Conservation (phyloP, 2,113 vertebrate species). For the Oriolus oriolus region DNA sequence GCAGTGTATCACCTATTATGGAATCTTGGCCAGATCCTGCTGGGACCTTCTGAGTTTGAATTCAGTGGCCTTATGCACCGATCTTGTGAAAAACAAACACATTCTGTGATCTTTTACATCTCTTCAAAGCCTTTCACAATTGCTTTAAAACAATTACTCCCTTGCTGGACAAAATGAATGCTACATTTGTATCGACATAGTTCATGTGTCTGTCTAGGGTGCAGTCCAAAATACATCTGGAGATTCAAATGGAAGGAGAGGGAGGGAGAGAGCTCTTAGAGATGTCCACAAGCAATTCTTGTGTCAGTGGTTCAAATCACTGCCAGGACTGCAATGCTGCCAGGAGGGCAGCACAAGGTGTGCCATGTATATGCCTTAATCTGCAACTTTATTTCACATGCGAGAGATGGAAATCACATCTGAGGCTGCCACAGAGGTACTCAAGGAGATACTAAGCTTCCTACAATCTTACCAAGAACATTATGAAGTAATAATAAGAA, state of each 20-base stretch:
- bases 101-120: background rate
- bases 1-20: background rate
- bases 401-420: background rate
- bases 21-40: background rate
- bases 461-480: background rate
- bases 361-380: background rate
- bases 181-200: background rate
- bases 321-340: background rate
- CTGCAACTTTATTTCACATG: background rate
- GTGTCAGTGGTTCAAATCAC: background rate
- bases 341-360: background rate
- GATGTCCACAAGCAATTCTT: background rate
- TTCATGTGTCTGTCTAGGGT: background rate
- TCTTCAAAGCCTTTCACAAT: background rate
- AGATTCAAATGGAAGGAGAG: background rate
- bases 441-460: background rate
- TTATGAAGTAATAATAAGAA: background rate
- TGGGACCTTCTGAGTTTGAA: background rate
- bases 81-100: background rate
- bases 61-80: background rate
- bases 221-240: background rate
- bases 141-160: background rate
- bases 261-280: background rate
- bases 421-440: background rate
- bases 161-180: background rate